phyloP scores from a whole-genome alignment of 2,113 vertebrate species.

The Macaca mulatta region DNA sequence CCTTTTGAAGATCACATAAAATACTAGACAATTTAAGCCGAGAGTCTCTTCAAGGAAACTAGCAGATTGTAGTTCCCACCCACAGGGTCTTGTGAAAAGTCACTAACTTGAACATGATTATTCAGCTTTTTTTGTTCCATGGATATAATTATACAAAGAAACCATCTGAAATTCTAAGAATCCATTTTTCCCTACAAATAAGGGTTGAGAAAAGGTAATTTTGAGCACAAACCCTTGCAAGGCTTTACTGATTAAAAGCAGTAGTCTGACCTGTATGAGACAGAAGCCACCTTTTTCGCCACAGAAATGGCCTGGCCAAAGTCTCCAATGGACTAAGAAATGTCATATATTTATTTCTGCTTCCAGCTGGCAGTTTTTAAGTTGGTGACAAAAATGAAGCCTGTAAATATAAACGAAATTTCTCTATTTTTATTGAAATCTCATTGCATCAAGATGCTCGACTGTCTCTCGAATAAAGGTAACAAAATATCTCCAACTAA shows the following conservation, averaged over 20 bases:
- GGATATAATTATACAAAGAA: constrained; percentile 11
- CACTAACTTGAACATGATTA: background rate
- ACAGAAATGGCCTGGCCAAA: background rate
- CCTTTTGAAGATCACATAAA: constrained; percentile 39
- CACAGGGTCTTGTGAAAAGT: background rate
- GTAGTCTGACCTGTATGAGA: background rate
- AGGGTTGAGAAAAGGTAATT: background rate
- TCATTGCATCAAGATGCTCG: background rate
- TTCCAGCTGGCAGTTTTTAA: background rate
- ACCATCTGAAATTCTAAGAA: background rate
- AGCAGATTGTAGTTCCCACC: background rate
- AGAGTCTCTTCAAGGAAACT: background rate
- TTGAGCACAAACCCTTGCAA: background rate
- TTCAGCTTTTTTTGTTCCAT: background rate
- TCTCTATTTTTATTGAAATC: background rate
- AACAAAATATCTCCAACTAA: background rate
- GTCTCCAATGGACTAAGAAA: background rate
- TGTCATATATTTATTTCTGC: background rate
- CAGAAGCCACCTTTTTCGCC: background rate
- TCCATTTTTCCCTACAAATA: constrained; percentile 46
- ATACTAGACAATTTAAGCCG: background rate
- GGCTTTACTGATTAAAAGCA: constrained; percentile 10
- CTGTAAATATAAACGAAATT: background rate
- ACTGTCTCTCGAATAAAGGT: background rate
- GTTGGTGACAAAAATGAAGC: background rate